Percentiles rank a stretch among this genome's conserved stretches.
phyloP scores from a whole-genome alignment of 2,888 invertebrate species.

The Tenodera sinensis region DNA sequence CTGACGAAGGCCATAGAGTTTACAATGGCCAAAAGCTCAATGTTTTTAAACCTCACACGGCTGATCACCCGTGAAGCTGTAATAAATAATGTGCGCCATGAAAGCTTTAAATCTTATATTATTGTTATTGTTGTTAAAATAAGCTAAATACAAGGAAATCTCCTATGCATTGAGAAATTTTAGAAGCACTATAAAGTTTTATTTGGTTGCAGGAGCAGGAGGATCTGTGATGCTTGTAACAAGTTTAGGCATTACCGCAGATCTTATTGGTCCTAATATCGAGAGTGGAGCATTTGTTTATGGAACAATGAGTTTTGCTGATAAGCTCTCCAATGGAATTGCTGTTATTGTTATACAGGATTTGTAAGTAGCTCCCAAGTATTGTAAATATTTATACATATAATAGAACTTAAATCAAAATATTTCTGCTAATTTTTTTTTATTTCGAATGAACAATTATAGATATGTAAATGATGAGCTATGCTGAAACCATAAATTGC shows the following conservation, averaged over 20 bases:
- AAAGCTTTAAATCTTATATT: too few species aligned
- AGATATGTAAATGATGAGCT: too few species aligned
- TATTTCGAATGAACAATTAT: too few species aligned
- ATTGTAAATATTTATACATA: too few species aligned
- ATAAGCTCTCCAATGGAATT: slow-evolving; percentile 84
- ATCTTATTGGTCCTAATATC: slow-evolving; percentile 77
- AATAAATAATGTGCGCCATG: too few species aligned
- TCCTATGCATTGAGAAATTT: not conserved
- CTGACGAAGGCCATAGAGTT: too few species aligned
- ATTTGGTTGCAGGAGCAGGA: slow-evolving; percentile 59
- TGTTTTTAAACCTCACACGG: too few species aligned
- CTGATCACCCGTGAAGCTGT: too few species aligned
- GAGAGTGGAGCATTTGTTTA: slow-evolving; percentile 89
- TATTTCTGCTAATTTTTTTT: too few species aligned
- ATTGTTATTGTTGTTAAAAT: not conserved
- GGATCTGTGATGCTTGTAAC: slow-evolving; percentile 83
- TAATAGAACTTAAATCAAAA: too few species aligned
- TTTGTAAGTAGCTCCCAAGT: slow-evolving; percentile 52
- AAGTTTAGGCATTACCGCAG: slow-evolving; percentile 81
- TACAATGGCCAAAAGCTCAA: too few species aligned
- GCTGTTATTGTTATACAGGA: slow-evolving; percentile 79
- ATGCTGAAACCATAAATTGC: too few species aligned
- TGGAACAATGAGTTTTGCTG: slow-evolving; percentile 88
- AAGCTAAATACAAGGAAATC: not conserved
- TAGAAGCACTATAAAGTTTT: not conserved